Base-by-base conservation (phyloP, 2,888 invertebrate genomes). In the Machimus rusticus region DNA sequence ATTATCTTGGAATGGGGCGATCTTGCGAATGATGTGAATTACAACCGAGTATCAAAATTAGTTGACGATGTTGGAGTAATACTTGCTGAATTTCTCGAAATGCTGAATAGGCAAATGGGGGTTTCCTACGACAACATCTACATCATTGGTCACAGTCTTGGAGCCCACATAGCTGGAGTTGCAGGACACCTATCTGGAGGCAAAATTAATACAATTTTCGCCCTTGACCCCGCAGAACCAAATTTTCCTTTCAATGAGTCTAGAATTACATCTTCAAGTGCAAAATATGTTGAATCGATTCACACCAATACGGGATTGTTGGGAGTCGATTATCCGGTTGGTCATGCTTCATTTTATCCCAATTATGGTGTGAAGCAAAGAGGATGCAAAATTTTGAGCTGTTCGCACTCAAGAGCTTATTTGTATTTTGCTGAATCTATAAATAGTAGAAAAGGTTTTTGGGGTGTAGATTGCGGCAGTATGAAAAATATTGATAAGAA, bases 341-440 rank as follows among this genome's bases (percentile, higher is more conserved):
- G 93, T 0, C 91, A 92, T 89, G 92, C 92, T 0, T 91, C 92
- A 4, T 93, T 93, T 89, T 93, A 92, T 89, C 93, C 93, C 0
- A 93, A 93, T 66, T 92, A 91, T 86, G 93, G 93, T 9, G 89
- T 88, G 16, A 90, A 89, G 14, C 93, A 93, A 89, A 92, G 92
- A 82, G 93, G 93, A 87, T 92, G 93, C 87, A 79, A 37, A 8
- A 46, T 86, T n/a, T 31, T 34, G 66, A 92, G 92, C 0, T 93
- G 93, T 55, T 92, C 92, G 0, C 93, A 93, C 88, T 90, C 90
- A 46, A 90, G 92, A 1, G 90, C 92, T 1, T 91, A 92, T 85
- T 28, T n/a, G 16, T 87, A 87, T 78, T 87, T 88, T 46, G 87
- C 88, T 19, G 89, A 89, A 34, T 89, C 89, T 12, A 87, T 89